Evolutionary conservation across 2,888 invertebrate genomes (phyloP), one percentile per base, ranked within the genome.

Genomic region (Nomada lathburiana): DNA sequence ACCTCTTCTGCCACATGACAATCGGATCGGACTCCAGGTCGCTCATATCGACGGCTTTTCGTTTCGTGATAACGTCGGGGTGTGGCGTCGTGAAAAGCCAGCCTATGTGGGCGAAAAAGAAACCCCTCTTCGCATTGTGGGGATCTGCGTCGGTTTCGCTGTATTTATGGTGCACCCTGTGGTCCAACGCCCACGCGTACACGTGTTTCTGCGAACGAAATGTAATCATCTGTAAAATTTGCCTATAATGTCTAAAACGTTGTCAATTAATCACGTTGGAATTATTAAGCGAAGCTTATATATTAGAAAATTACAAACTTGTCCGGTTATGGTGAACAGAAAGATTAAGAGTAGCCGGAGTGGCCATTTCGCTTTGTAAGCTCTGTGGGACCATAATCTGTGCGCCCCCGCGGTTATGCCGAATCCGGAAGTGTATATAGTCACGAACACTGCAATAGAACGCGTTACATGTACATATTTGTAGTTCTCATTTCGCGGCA

Each of bases 21-120:
- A 97, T 96, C 0, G 95, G 95, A 91, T 97, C 97, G 0, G 95
- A 95, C 85, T 96, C 95, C 69, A 97, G 94, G 92, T 97, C 97
- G 68, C 95, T 95, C 94, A 96, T 95, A 68, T 97, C 97, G 18
- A 96, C 96, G 0, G 95, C 95, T 47, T 95, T 94, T 52, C 97
- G 95, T 87, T 97, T 96, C 86, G 95, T 95, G 20, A 96, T 96
- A 0, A 97, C 97, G 3, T 96, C 95, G 0, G 97, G 97, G 92
- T 97, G 98, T 0, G 98, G 98, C 0, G 97, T 97, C 0, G 97
- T 95, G 70, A 98, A 96, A 60, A 98, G 94, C 98, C 98, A 98
- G 10, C 98, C 98, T 11, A 98, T 97, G 93, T 98, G 98, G 0
- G 98, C 96, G 93, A 98, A 98, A 94, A 97, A 97, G 94, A 98